Evolutionary conservation across 2,797 vertebrate genomes (phyloP).

Genomic region (Mycteria americana): DNA sequence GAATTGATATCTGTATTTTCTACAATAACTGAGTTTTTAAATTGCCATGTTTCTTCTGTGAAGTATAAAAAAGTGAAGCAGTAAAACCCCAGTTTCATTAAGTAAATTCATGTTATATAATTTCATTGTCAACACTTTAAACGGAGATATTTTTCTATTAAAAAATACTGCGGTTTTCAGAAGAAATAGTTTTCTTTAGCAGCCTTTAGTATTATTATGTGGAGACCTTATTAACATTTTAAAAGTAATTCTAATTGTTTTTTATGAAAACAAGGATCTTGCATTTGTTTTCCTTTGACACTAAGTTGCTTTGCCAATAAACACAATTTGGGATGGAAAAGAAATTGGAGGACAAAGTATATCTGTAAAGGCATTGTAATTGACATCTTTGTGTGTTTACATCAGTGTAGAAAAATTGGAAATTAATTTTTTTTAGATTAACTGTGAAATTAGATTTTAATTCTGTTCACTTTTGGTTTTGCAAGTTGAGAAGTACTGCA

Average conservation of each 20-base stretch:
- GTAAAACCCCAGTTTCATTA: background rate
- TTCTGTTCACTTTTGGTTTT: background rate
- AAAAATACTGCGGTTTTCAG: background rate
- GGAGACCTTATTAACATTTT: background rate
- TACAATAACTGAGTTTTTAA: background rate
- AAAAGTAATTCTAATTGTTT: background rate
- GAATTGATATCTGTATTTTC: background rate
- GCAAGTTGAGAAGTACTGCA: background rate
- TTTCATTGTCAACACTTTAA: background rate
- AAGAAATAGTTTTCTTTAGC: background rate
- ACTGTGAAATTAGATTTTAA: conserved; percentile 42
- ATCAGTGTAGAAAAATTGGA: background rate
- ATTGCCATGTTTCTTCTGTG: background rate
- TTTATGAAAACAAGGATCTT: background rate
- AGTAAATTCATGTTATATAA: background rate
- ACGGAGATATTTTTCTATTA: background rate
- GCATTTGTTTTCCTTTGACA: background rate
- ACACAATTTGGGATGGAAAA: background rate
- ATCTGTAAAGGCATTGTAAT: background rate
- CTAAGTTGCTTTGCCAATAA: background rate
- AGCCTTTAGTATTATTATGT: background rate
- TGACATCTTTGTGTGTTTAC: conserved; percentile 25
- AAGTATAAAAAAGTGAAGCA: background rate
- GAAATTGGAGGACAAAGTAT: background rate
- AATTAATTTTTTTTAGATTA: background rate